A percentile compares a stretch with the other conserved stretches of the same genome.
Evolutionary conservation across 64 coral and sea anemone species (phyloP).

Genomic region (Pachyseris speciosa): DNA sequence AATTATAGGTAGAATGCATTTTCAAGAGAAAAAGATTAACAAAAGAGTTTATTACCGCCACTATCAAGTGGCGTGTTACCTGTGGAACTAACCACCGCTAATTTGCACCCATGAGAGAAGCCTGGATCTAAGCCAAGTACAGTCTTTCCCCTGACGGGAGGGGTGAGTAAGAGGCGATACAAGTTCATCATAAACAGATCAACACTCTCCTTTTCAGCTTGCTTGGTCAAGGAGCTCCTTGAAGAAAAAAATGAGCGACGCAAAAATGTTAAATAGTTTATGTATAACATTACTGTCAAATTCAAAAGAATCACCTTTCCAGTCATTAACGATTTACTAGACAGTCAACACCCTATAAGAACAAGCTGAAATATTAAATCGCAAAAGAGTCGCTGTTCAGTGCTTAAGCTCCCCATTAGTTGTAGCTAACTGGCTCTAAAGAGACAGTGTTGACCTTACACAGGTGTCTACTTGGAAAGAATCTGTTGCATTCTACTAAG

Average conservation of each 20-base stretch:
- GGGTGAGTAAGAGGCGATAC: conserved; percentile 79
- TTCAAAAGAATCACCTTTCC: no score
- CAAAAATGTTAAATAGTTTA: background rate
- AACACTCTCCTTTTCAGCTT: conserved; percentile 74
- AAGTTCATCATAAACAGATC: conserved; percentile 89
- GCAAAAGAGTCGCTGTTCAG: no score
- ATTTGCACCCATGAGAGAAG: conserved; percentile 91
- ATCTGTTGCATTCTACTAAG: no score
- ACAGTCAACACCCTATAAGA: no score
- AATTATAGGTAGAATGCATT: no score
- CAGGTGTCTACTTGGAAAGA: background rate
- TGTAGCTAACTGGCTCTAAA: background rate
- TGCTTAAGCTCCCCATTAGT: no score
- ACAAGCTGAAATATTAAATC: no score
- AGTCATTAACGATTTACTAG: no score
- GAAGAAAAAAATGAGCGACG: background rate
- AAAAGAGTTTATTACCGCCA: background rate
- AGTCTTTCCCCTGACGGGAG: conserved; percentile 70
- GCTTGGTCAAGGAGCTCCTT: conserved; percentile 46
- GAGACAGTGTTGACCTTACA: background rate
- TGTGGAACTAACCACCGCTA: conserved; percentile 72
- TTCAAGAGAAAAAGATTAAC: no score
- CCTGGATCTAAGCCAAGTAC: conserved; percentile 92
- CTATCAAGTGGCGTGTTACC: conserved; percentile 6
- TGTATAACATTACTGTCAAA: no score